Evolutionary conservation across 2,797 vertebrate genomes (phyloP).

Genomic region (Helostoma temminkii): DNA sequence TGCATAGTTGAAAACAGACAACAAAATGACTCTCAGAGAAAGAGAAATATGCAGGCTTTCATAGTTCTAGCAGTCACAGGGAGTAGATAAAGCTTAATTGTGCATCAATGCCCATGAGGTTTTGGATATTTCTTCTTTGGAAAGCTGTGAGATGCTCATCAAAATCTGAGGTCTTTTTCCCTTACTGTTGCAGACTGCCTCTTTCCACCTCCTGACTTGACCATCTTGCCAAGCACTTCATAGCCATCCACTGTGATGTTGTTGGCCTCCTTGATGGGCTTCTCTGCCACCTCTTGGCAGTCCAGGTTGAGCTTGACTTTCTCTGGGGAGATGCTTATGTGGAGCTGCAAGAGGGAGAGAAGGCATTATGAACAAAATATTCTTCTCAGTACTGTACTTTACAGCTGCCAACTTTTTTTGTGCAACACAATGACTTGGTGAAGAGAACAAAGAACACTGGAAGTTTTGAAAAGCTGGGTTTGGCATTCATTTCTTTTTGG

Average conservation of each 20-base stretch:
- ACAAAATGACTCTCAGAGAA: constrained; percentile 44
- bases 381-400: constrained; percentile 26
- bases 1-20: constrained; percentile 54
- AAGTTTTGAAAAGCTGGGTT: constrained; percentile 52
- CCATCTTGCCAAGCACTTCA: constrained; percentile 96
- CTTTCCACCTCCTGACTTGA: constrained; percentile 84
- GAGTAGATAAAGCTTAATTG: constrained; percentile 49
- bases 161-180: constrained; percentile 40
- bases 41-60: constrained; percentile 21
- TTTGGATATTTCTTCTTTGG: constrained; percentile 42
- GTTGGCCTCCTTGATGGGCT: constrained; percentile 92
- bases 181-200: constrained; percentile 95
- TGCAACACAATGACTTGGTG: constrained; percentile 56
- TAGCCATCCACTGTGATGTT: constrained; percentile 94
- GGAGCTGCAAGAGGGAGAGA: constrained; percentile 86
- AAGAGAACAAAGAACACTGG: constrained; percentile 18
- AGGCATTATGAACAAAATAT: constrained; percentile 46
- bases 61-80: constrained; percentile 32
- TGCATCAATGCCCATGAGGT: constrained; percentile 39
- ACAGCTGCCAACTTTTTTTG: constrained; percentile 32
- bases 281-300: constrained; percentile 95
- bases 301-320: constrained; percentile 94
- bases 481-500: constrained; percentile 44
- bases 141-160: constrained; percentile 48
- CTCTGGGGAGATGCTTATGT: constrained; percentile 92